These are phyloP conservation scores for Apteryx mantelli DNA, from an alignment of 2,113 vertebrate genomes.

Conservation along the genomic window DNA sequence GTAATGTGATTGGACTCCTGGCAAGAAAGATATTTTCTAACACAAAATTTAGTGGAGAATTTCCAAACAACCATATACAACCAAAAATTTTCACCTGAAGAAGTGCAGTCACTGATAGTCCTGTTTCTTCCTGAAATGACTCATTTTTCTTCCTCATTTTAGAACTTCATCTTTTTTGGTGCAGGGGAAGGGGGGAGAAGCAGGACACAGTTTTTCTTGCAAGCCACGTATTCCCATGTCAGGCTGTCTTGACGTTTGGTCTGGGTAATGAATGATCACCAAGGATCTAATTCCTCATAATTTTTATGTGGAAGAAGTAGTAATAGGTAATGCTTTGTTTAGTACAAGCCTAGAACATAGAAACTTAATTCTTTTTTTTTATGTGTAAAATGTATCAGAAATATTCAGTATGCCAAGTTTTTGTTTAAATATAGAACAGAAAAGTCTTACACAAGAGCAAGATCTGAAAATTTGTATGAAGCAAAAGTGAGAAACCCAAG, in stretches of 20 bases:
- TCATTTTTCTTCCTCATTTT: not conserved
- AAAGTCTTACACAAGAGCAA: not conserved
- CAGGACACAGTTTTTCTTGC: not conserved
- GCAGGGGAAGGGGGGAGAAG: not conserved
- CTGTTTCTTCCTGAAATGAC: not conserved
- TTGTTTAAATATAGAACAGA: not conserved
- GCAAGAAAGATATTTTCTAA: not conserved
- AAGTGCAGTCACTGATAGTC: not conserved
- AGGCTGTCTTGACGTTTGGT: not conserved
- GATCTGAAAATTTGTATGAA: not conserved
- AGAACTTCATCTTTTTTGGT: not conserved
- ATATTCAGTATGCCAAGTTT: not conserved
- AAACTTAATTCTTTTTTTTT: not conserved
- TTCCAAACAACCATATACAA: not conserved
- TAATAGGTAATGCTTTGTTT: not conserved
- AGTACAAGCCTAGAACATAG: not conserved
- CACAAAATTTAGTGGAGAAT: not conserved
- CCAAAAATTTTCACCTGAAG: not conserved
- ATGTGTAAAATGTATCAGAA: not conserved
- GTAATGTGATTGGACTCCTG: too few species aligned
- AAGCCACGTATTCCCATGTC: not conserved
- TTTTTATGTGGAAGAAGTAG: not conserved
- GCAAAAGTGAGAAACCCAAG: not conserved
- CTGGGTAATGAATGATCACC: not conserved
- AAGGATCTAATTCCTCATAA: not conserved